These are phyloP conservation scores for Drosophila carrolli DNA, from an alignment of 1,140 invertebrate genomes.

Conservation along the genomic window DNA sequence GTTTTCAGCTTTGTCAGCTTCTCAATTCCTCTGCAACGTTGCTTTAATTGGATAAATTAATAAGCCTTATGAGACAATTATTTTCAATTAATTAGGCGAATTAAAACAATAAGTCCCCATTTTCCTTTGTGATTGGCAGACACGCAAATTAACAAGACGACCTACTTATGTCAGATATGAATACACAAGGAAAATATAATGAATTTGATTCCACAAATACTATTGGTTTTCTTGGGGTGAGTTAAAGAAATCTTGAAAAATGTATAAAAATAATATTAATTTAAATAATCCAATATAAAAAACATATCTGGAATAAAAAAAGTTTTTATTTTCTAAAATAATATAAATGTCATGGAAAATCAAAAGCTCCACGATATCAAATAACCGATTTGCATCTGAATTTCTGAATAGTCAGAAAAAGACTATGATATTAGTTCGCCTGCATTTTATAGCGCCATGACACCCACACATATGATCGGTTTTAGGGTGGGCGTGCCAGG, in stretches of 20 bases:
- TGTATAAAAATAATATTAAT: too few species aligned
- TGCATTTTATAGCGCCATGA: slow-evolving; percentile 28
- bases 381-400: neutral
- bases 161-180: neutral
- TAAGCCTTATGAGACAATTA: slow-evolving; percentile 21
- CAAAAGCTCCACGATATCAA: neutral
- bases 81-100: slow-evolving; percentile 39
- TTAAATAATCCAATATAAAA: too few species aligned
- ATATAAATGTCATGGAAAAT: neutral
- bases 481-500: slow-evolving; percentile 36
- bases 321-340: neutral
- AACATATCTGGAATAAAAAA: too few species aligned
- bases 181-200: neutral
- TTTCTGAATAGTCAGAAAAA: slow-evolving; percentile 2
- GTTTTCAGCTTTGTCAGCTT: neutral
- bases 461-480: slow-evolving; percentile 4
- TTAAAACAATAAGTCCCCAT: slow-evolving; percentile 1
- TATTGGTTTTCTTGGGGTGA: too few species aligned
- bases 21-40: neutral
- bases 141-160: neutral
- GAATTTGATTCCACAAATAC: too few species aligned
- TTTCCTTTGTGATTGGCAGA: slow-evolving; percentile 10
- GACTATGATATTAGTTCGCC: slow-evolving; percentile 9
- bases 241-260: too few species aligned
- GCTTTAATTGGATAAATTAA: slow-evolving; percentile 27